Evolutionary conservation across 2,888 invertebrate species (phyloP).

Genomic region (Drosophila paranaensis): DNA sequence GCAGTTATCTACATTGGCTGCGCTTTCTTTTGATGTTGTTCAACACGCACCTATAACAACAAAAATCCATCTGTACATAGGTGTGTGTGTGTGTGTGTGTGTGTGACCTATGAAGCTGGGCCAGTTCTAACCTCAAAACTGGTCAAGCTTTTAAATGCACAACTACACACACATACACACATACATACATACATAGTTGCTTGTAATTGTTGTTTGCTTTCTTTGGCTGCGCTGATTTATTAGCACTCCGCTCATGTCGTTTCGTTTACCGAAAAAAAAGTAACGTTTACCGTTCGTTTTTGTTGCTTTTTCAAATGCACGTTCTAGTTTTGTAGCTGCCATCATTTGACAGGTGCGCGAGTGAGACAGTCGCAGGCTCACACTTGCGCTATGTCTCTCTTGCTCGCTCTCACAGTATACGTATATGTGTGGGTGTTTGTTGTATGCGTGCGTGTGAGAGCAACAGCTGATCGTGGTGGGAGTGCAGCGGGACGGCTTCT

Average conservation of each 20-base stretch:
- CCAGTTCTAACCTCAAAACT: conserved; percentile 72
- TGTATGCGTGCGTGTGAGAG: conserved; percentile 58
- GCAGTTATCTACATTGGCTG: conserved; percentile 33
- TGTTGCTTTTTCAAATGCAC: conserved; percentile 43
- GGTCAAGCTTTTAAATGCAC: conserved; percentile 41
- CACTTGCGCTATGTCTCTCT: conserved; percentile 13
- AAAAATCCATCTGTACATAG: conserved; percentile 4
- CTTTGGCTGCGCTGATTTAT: conserved; percentile 62
- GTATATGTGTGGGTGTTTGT: conserved; percentile 32
- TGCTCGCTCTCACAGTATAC: conserved; percentile 6
- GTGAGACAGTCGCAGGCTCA: conserved; percentile 40
- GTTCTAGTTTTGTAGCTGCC: conserved; percentile 59
- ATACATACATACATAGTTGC: not conserved
- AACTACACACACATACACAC: conserved; percentile 17
- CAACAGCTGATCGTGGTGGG: conserved; percentile 71
- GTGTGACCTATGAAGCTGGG: conserved; percentile 54
- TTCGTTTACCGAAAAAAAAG: conserved; percentile 43
- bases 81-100: conserved; percentile 13
- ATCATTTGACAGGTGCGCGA: conserved; percentile 48
- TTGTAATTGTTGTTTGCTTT: conserved; percentile 51
- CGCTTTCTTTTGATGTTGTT: conserved; percentile 45
- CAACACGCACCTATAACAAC: conserved; percentile 34
- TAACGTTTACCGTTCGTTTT: conserved; percentile 56
- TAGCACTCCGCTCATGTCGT: conserved; percentile 49
- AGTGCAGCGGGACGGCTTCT: conserved; percentile 45